A percentile compares a stretch with the other conserved stretches of the same genome.
phyloP scores from a whole-genome alignment of 1,140 invertebrate genomes.

The Macrobrachium nipponense region DNA sequence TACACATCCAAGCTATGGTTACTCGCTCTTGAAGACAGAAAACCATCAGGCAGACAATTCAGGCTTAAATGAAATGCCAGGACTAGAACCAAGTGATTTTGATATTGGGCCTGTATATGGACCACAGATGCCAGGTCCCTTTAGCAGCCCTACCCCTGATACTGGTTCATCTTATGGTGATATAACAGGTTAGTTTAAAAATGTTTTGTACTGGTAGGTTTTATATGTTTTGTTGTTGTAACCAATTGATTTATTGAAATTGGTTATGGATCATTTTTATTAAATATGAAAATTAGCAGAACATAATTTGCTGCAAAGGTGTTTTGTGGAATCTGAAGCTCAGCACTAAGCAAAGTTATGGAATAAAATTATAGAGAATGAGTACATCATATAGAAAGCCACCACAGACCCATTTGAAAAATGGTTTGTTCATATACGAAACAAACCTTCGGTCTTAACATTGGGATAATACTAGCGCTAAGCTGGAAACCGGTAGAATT shows the following conservation, averaged over 20 bases:
- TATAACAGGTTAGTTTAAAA: constrained; percentile 35
- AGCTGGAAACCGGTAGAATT: too few species aligned
- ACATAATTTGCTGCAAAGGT: background rate
- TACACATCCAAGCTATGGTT: constrained; percentile 55
- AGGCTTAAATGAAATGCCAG: constrained; percentile 40
- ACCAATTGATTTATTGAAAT: background rate
- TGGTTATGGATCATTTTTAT: too few species aligned
- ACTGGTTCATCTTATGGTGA: constrained; percentile 44
- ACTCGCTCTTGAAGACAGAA: constrained; percentile 39
- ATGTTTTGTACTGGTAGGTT: background rate
- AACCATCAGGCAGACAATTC: constrained; percentile 29
- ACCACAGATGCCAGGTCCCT: constrained; percentile 50
- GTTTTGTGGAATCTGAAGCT: too few species aligned
- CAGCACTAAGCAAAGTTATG: too few species aligned
- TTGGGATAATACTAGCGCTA: too few species aligned
- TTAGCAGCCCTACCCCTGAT: constrained; percentile 39
- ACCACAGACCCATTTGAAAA: too few species aligned
- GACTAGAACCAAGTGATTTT: constrained; percentile 43
- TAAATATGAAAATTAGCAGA: too few species aligned
- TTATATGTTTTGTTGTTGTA: background rate
- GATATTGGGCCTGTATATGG: constrained; percentile 55
- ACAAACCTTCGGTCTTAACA: too few species aligned
- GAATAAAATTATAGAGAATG: too few species aligned
- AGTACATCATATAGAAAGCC: too few species aligned
- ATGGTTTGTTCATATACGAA: too few species aligned